A percentile compares a stretch with the other conserved stretches of the same genome.
These are phyloP conservation scores for Drosophila paucipuncta DNA, from an alignment of 2,888 invertebrate species.

Conservation along the genomic window DNA sequence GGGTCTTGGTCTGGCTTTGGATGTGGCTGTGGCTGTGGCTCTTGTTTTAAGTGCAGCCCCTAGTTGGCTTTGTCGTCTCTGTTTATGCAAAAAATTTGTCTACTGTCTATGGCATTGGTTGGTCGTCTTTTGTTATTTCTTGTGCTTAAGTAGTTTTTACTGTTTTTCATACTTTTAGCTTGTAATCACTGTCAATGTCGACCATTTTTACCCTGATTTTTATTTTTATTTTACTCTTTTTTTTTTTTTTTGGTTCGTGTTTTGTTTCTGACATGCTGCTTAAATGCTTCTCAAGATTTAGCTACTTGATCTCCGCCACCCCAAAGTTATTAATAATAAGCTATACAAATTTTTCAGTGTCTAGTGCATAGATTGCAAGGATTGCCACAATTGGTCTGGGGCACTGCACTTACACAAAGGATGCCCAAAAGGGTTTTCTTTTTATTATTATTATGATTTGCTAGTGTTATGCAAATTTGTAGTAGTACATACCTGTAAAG, in stretches of 20 bases:
- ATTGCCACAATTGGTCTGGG: conserved; percentile 36
- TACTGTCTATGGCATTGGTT: conserved; percentile 50
- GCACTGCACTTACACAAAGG: conserved; percentile 59
- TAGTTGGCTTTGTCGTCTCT: conserved; percentile 81
- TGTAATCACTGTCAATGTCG: conserved; percentile 82
- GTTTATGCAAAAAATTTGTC: conserved; percentile 82
- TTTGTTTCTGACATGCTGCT: conserved; percentile 80
- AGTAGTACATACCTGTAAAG: conserved; percentile 73
- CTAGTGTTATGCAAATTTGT: conserved; percentile 64
- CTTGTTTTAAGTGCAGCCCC: conserved; percentile 77
- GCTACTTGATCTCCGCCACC: conserved; percentile 75
- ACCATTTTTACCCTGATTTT: conserved; percentile 41
- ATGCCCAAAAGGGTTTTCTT: conserved; percentile 53
- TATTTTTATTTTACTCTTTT: neutral
- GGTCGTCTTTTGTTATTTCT: conserved; percentile 74
- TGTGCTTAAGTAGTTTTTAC: conserved; percentile 81
- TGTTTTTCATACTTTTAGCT: conserved; percentile 82
- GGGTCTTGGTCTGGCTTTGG: conserved; percentile 25
- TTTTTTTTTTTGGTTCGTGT: conserved; percentile 35
- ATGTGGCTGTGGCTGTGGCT: conserved; percentile 27
- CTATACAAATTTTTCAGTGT: conserved; percentile 80
- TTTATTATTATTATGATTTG: conserved; percentile 25
- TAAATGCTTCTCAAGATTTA: conserved; percentile 80
- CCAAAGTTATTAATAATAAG: conserved; percentile 81
- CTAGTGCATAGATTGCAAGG: conserved; percentile 60